Percentiles rank a stretch among this genome's conserved stretches.
phyloP scores from a whole-genome alignment of 2,888 invertebrate species.

The Rhaphigaster nebulosa region DNA sequence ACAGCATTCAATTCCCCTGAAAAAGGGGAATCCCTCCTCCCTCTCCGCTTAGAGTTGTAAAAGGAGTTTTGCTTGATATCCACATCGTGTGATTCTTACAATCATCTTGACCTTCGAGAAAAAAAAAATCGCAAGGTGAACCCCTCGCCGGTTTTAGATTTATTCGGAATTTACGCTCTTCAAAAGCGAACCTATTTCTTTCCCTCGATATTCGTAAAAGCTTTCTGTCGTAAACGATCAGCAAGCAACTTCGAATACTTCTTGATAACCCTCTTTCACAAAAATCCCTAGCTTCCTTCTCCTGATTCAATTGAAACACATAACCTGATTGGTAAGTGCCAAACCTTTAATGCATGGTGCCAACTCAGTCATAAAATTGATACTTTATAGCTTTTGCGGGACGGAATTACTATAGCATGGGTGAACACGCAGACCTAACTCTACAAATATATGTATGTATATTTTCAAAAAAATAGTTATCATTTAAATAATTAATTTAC shows the following conservation, averaged over 20 bases:
- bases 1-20: neutral
- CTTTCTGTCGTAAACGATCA: neutral
- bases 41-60: neutral
- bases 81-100: neutral
- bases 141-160: neutral
- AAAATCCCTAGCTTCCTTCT: neutral
- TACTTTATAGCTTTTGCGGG: neutral
- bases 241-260: too few species aligned
- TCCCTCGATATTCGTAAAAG: neutral
- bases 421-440: neutral
- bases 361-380: neutral
- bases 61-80: neutral
- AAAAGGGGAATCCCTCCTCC: too few species aligned
- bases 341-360: neutral
- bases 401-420: neutral
- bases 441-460: neutral
- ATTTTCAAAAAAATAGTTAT: neutral
- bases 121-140: constrained; percentile 15
- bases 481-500: neutral
- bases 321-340: neutral
- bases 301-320: neutral
- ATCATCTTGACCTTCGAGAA: neutral
- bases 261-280: neutral
- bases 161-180: neutral
- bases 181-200: neutral